Percentiles rank a stretch among this genome's conserved stretches.
phyloP scores from a whole-genome alignment of 2,888 invertebrate species.

The Blastobasis adustella region DNA sequence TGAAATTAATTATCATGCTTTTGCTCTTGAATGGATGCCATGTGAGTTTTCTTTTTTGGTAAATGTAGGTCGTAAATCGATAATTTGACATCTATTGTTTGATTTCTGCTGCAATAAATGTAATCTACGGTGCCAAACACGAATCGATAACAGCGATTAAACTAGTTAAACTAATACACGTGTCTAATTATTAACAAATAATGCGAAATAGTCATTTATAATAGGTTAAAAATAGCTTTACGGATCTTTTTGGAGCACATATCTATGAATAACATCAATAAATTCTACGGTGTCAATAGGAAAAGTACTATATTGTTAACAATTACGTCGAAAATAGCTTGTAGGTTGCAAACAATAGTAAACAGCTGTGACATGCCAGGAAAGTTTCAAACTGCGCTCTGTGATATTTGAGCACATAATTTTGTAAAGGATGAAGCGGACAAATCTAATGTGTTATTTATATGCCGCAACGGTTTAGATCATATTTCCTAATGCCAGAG shows the following conservation, averaged over 20 bases:
- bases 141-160: no score
- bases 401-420: conserved; percentile 16
- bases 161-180: no score
- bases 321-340: conserved; percentile 23
- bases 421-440: no score
- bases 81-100: no score
- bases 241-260: no score
- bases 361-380: conserved; percentile 43
- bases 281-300: no score
- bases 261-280: neutral
- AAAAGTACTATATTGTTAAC: no score
- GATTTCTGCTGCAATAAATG: no score
- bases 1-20: conserved; percentile 38
- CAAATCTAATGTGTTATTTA: neutral
- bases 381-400: conserved; percentile 38
- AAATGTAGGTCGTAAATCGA: neutral
- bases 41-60: conserved; percentile 3
- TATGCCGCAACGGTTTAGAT: neutral
- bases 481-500: neutral
- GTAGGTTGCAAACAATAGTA: conserved; percentile 50
- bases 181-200: no score
- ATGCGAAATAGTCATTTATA: no score
- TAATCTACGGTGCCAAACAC: no score
- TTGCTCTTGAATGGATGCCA: conserved; percentile 43
- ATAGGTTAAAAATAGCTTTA: no score